phyloP scores from a whole-genome alignment of 2,113 vertebrate species.

The Corythoichthys intestinalis region DNA sequence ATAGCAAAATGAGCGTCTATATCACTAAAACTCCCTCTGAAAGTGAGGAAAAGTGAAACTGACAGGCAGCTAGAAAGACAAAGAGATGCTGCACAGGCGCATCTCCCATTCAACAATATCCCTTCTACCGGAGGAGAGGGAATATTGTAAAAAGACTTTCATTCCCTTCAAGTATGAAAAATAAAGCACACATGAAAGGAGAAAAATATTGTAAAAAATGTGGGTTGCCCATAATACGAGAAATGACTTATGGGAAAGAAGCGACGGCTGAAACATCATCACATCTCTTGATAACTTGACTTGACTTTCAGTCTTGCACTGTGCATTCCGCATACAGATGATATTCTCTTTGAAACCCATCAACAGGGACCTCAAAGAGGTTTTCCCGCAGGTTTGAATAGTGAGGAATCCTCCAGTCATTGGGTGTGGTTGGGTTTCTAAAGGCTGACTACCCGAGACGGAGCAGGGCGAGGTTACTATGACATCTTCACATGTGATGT shows the following conservation, averaged over 20 bases:
- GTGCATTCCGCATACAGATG: slow-evolving; percentile 48
- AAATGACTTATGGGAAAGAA: slow-evolving; percentile 15
- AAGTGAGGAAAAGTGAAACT: slow-evolving; percentile 42
- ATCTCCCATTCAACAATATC: slow-evolving; percentile 41
- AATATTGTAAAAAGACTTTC: slow-evolving; percentile 25
- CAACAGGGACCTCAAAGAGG: slow-evolving; percentile 43
- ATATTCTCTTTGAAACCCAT: slow-evolving; percentile 38
- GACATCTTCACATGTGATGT: slow-evolving; percentile 29
- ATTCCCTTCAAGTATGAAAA: slow-evolving; percentile 37
- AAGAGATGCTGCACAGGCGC: slow-evolving; percentile 22
- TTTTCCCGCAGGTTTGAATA: neutral
- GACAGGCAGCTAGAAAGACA: slow-evolving; percentile 42
- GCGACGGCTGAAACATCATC: slow-evolving; percentile 15
- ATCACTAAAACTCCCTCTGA: slow-evolving; percentile 51
- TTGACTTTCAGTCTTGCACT: slow-evolving; percentile 26
- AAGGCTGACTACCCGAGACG: slow-evolving; percentile 22
- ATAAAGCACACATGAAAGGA: slow-evolving; percentile 35
- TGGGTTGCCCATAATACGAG: slow-evolving; percentile 9
- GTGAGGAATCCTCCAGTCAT: slow-evolving; percentile 10
- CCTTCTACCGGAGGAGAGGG: slow-evolving; percentile 35
- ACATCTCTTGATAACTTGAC: slow-evolving; percentile 14
- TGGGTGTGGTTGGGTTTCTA: slow-evolving; percentile 11
- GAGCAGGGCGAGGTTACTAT: slow-evolving; percentile 41
- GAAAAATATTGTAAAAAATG: slow-evolving; percentile 1
- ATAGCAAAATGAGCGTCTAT: slow-evolving; percentile 65